Evolutionary conservation across 1,140 invertebrate genomes (phyloP).

Genomic region (Aphis craccivora): DNA sequence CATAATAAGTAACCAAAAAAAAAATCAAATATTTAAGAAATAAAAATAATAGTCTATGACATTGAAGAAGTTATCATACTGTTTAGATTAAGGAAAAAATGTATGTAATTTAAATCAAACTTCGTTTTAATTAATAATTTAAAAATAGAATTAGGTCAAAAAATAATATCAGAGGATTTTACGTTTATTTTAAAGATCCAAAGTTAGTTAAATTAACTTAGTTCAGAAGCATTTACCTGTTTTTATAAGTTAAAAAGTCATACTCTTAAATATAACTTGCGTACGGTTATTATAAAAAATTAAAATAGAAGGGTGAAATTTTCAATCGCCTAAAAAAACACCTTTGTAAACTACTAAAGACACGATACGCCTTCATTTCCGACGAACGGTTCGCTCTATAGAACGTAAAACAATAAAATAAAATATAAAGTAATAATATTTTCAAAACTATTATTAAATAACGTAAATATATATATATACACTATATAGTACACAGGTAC

Average conservation of each 20-base stretch:
- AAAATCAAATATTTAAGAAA: too few relatives aligned
- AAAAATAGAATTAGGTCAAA: not conserved
- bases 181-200: not conserved
- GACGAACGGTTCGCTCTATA: not conserved
- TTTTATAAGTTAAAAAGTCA: not conserved
- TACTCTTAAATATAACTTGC: not conserved
- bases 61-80: not conserved
- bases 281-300: not conserved
- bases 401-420: not conserved
- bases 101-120: not conserved
- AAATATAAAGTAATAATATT: not conserved
- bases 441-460: not conserved
- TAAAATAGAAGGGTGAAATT: not conserved
- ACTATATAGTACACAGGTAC: not conserved
- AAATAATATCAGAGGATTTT: not conserved
- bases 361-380: not conserved
- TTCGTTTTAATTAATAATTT: not conserved
- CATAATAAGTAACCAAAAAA: too few relatives aligned
- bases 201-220: too few relatives aligned
- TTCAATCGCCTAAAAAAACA: not conserved
- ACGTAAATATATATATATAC: not conserved
- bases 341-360: not conserved
- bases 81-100: not conserved
- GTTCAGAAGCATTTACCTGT: not conserved
- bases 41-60: not conserved